Percentiles rank a stretch among this genome's conserved stretches.
phyloP scores from a whole-genome alignment of 2,797 vertebrate genomes.

The Phrynocephalus forsythii region DNA sequence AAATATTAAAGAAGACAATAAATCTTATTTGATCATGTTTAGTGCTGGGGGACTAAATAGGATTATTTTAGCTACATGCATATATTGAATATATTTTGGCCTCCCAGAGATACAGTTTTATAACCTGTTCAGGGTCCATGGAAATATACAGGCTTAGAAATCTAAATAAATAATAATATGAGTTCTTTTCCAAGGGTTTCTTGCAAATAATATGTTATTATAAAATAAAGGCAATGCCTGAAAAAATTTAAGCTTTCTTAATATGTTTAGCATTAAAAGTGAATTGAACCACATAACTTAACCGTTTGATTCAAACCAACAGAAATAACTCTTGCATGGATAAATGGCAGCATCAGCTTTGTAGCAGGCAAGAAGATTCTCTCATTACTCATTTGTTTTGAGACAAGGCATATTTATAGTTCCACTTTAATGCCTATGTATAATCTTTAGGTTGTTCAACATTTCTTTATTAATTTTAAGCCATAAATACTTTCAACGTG shows the following conservation, averaged over 20 bases:
- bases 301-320: conserved; percentile 49
- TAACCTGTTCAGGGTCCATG: neutral
- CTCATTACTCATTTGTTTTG: conserved; percentile 66
- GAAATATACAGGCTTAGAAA: neutral
- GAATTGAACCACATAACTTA: conserved; percentile 60
- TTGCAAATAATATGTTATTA: conserved; percentile 47
- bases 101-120: conserved; percentile 14
- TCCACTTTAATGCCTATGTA: conserved; percentile 41
- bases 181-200: conserved; percentile 52
- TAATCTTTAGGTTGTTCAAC: conserved; percentile 38
- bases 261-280: conserved; percentile 59
- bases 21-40: conserved; percentile 14
- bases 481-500: conserved; percentile 18
- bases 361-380: conserved; percentile 43
- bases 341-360: conserved; percentile 28
- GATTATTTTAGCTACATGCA: neutral
- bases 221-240: conserved; percentile 47
- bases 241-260: conserved; percentile 52
- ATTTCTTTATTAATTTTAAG: conserved; percentile 38
- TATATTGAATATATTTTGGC: conserved; percentile 11
- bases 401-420: conserved; percentile 50
- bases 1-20: neutral
- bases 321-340: conserved; percentile 36
- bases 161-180: conserved; percentile 20
- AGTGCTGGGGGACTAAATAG: neutral